Conservation (phyloP, 1,140 invertebrate species). For the Pteromalus puparum region DNA sequence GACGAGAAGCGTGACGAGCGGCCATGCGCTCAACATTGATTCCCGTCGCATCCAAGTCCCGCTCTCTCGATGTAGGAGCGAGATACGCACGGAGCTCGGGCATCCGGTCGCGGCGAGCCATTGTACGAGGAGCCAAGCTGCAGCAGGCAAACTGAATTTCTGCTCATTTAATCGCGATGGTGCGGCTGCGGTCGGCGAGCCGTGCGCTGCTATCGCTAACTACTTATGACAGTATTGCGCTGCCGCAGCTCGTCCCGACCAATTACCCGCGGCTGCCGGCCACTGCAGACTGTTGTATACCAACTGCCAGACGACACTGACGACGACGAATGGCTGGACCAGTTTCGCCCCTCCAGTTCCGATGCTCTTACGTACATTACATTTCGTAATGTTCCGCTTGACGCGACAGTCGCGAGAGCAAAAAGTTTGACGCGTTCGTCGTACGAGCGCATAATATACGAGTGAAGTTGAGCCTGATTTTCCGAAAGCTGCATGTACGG, state of each 20-base stretch:
- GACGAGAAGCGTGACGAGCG: not conserved
- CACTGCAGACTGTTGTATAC: slow-evolving; percentile 40
- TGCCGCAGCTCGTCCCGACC: slow-evolving; percentile 54
- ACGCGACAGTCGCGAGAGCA: too few relatives aligned
- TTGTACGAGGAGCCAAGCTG: not conserved
- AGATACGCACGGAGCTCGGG: not conserved
- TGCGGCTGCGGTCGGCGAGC: not conserved
- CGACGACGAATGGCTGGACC: slow-evolving; percentile 55
- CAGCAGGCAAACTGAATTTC: slow-evolving; percentile 65
- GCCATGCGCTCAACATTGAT: slow-evolving; percentile 55
- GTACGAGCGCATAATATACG: too few relatives aligned
- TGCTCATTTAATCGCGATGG: slow-evolving; percentile 63
- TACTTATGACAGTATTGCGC: slow-evolving; percentile 66
- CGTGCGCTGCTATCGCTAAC: slow-evolving; percentile 59
- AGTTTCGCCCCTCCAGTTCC: not conserved
- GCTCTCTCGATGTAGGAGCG: slow-evolving; percentile 50
- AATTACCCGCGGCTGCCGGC: slow-evolving; percentile 59
- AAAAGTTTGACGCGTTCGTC: too few relatives aligned
- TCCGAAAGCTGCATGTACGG: too few relatives aligned
- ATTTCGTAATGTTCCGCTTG: too few relatives aligned
- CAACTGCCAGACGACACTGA: slow-evolving; percentile 47
- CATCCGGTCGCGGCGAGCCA: too few relatives aligned
- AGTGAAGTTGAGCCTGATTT: too few relatives aligned
- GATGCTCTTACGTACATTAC: not conserved
- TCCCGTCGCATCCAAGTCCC: slow-evolving; percentile 58